phyloP scores from a whole-genome alignment of 2,797 vertebrate genomes.

The Coregonus ussuriensis region DNA sequence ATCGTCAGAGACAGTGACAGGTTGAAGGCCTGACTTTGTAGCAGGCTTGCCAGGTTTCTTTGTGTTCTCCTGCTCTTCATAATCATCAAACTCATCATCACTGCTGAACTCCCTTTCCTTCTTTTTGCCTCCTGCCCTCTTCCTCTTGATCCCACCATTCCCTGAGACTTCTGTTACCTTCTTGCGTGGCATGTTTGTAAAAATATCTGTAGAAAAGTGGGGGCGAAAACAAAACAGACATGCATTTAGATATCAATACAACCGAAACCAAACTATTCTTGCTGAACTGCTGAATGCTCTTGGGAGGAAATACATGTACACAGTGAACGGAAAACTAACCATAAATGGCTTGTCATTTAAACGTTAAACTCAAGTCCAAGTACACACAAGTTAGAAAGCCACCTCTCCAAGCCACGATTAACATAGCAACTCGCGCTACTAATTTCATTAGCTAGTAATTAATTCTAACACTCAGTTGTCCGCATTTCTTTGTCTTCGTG shows the following conservation, averaged over 20 bases:
- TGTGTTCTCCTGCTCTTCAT: slow-evolving; percentile 79
- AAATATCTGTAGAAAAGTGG: background rate
- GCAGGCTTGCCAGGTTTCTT: slow-evolving; percentile 78
- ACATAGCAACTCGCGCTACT: background rate
- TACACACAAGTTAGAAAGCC: background rate
- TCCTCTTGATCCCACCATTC: slow-evolving; percentile 79
- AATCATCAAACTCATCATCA: slow-evolving; percentile 82
- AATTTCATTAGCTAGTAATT: background rate
- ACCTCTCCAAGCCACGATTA: background rate
- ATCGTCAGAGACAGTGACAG: slow-evolving; percentile 79
- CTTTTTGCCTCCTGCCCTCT: slow-evolving; percentile 73
- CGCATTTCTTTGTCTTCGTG: slow-evolving; percentile 21
- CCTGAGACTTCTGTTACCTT: slow-evolving; percentile 81
- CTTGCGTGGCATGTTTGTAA: slow-evolving; percentile 79
- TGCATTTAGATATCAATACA: background rate
- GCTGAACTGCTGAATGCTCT: background rate
- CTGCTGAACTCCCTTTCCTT: slow-evolving; percentile 83
- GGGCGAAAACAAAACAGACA: background rate
- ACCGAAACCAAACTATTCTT: background rate
- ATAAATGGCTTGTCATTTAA: background rate
- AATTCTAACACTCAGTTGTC: background rate
- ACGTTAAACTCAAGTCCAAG: background rate
- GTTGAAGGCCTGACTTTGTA: slow-evolving; percentile 75
- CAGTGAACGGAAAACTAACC: background rate
- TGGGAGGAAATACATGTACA: background rate